Evolutionary conservation across 1,140 invertebrate genomes (phyloP).

Genomic region (Pristionchus pacificus): DNA sequence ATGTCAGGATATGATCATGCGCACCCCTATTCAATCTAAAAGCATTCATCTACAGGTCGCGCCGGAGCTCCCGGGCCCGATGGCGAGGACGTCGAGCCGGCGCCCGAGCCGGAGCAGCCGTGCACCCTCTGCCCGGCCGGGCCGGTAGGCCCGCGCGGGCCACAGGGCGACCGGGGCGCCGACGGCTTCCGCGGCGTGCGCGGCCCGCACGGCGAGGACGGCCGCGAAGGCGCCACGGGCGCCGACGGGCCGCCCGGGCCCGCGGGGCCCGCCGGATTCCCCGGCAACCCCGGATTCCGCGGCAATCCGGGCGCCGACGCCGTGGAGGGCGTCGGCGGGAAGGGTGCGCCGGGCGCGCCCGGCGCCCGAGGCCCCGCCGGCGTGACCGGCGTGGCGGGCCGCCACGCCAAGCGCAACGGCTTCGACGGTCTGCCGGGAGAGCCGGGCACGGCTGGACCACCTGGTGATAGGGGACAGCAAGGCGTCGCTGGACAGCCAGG

Average conservation of each 20-base stretch:
- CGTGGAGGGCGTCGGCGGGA: conserved; percentile 27
- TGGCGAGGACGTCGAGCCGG: conserved; percentile 26
- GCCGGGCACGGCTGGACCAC: conserved; percentile 25
- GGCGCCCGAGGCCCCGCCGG: conserved; percentile 34
- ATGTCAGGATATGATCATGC: too few relatives aligned
- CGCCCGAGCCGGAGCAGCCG: conserved; percentile 23
- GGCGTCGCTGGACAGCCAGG: conserved; percentile 41
- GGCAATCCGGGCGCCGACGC: conserved; percentile 19
- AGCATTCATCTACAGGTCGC: too few relatives aligned
- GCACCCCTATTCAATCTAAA: too few relatives aligned
- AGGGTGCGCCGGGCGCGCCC: conserved; percentile 24
- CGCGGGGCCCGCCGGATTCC: conserved; percentile 11
- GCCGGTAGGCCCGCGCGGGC: conserved; percentile 25
- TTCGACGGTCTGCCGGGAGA: conserved; percentile 37
- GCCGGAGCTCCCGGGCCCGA: conserved; percentile 27
- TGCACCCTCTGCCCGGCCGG: conserved; percentile 34
- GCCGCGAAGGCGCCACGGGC: conserved; percentile 21
- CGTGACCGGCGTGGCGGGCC: conserved; percentile 15
- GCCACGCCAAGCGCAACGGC: conserved; percentile 23
- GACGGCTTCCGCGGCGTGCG: conserved; percentile 12
- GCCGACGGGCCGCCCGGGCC: conserved; percentile 11
- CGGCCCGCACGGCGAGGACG: conserved; percentile 14
- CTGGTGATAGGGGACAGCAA: conserved; percentile 19
- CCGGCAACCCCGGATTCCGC: conserved; percentile 15
- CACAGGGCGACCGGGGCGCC: conserved; percentile 30